A percentile compares a stretch with the other conserved stretches of the same genome.
phyloP scores from a whole-genome alignment of 2,797 vertebrate species.

The Erethizon dorsatum region DNA sequence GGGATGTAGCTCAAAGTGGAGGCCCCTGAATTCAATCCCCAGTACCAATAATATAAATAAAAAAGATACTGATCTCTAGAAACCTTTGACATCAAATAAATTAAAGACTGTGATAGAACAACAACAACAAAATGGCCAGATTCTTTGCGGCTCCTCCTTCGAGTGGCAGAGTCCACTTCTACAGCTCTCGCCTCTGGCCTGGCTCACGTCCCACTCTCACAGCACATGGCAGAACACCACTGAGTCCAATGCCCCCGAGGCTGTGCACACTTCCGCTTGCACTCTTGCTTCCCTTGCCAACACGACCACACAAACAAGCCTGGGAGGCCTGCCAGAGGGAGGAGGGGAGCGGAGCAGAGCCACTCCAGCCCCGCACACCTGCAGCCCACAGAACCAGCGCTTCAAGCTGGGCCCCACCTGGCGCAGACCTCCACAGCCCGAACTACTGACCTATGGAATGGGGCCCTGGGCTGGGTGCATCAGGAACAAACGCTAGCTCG shows the following conservation, averaged over 20 bases:
- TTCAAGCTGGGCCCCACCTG: not conserved
- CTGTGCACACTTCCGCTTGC: not conserved
- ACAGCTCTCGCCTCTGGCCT: not conserved
- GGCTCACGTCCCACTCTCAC: not conserved
- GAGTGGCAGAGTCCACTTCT: not conserved
- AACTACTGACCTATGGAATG: not conserved
- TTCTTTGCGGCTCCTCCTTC: not conserved
- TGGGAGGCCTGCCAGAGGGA: not conserved
- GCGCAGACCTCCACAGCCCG: not conserved
- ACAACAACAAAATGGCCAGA: not conserved
- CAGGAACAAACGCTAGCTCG: not conserved
- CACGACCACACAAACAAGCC: not conserved
- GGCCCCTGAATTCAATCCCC: not conserved
- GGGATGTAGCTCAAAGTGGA: not conserved
- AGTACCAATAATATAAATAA: not conserved
- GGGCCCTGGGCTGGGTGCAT: not conserved
- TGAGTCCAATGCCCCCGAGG: not conserved
- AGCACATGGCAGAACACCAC: not conserved
- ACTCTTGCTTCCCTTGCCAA: too few relatives aligned
- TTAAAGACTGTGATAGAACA: not conserved
- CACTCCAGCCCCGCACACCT: not conserved
- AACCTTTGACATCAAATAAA: conserved; percentile 38
- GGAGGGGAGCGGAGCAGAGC: not conserved
- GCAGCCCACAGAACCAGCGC: fast-evolving
- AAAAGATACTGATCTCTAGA: not conserved